Evolutionary conservation across 92 coral and sea anemone species (phyloP), one percentile per base, ranked within the genome.

Genomic region (Phenganax marumi): DNA sequence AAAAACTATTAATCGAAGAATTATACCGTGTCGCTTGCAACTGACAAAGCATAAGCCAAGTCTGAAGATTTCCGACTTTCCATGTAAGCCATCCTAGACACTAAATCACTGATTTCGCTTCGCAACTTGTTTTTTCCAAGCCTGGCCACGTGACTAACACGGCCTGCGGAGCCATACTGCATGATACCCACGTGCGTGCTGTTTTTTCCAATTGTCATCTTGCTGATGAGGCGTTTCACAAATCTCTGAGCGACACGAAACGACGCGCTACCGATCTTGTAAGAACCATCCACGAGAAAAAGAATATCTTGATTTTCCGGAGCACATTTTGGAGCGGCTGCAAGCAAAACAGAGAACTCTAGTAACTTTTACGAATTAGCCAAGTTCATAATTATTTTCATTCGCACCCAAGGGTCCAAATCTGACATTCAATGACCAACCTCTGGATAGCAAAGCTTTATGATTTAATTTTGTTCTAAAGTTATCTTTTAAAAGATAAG

Each of bases 221-320:
- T 61, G 73, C 39, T 18, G 0, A 78, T 52, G 0, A 78, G 60
- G 12, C 73, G 83, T 23, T 78, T 43, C 9, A 78, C 0, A 24
- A 25, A 63, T 48, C 73, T 60, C 66, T 60, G 83, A 3, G 71
- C 83, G 10, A 12, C 16, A 3, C 83, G 70, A 23, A 78, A 78
- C 13, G 43, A 16, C 14, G 8, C 33, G 5, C 19, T 49, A 8
- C 50, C 83, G 23, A 78, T 78, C 8, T 66, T 61, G 18, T 19
- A 33, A 8, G 55, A 43, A 19, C 83, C 73, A 24, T 78, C 83
- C 57, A 78, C 12, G n/a, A 78, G 51, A 47, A 78, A 43, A 0
- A 78, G 19, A 19, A 78, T 62, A 17, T 78, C 83, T 22, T 78
- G 83, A 21, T 63, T 78, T 52, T 78, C 83, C 52, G 83, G 83